phyloP scores from a whole-genome alignment of 2,888 invertebrate genomes.

The Bellardia bayeri region DNA sequence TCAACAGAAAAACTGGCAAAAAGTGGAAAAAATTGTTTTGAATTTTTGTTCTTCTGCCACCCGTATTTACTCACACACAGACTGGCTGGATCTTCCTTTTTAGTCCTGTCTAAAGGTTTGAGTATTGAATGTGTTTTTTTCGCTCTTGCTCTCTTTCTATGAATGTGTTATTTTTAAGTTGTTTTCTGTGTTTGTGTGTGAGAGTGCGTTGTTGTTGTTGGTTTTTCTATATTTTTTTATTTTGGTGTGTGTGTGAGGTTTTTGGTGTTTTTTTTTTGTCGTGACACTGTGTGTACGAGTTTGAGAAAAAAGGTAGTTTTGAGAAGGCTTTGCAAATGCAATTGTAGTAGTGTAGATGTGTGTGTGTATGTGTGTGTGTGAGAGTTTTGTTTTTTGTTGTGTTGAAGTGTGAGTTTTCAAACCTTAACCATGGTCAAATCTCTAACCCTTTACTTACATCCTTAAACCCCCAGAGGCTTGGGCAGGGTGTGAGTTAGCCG shows the following conservation, averaged over 20 bases:
- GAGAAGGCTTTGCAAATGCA: slow-evolving; percentile 57
- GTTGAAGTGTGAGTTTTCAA: slow-evolving; percentile 69
- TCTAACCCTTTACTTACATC: slow-evolving; percentile 64
- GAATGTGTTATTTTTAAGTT: slow-evolving; percentile 56
- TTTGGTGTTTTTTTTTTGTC: slow-evolving; percentile 49
- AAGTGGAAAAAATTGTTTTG: slow-evolving; percentile 67
- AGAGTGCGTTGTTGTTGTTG: slow-evolving; percentile 41
- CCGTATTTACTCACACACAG: not conserved
- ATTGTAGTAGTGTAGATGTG: slow-evolving; percentile 45
- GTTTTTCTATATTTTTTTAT: slow-evolving; percentile 13
- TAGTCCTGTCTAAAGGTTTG: slow-evolving; percentile 55
- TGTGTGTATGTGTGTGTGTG: slow-evolving; percentile 16
- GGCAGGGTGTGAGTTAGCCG: not conserved
- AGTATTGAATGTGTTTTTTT: slow-evolving; percentile 42
- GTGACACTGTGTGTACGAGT: not conserved
- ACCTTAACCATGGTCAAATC: slow-evolving; percentile 71
- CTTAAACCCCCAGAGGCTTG: slow-evolving; percentile 15
- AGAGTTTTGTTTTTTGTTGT: slow-evolving; percentile 38
- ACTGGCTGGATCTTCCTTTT: slow-evolving; percentile 41
- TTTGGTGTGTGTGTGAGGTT: slow-evolving; percentile 1
- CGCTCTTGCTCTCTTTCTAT: slow-evolving; percentile 55
- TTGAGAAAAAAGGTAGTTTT: slow-evolving; percentile 62
- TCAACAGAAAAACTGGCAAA: slow-evolving; percentile 55
- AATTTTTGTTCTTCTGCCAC: slow-evolving; percentile 57
- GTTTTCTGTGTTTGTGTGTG: slow-evolving; percentile 31